Conservation (phyloP, 2,797 vertebrate species). For the Cryptoblepharus egeriae region DNA sequence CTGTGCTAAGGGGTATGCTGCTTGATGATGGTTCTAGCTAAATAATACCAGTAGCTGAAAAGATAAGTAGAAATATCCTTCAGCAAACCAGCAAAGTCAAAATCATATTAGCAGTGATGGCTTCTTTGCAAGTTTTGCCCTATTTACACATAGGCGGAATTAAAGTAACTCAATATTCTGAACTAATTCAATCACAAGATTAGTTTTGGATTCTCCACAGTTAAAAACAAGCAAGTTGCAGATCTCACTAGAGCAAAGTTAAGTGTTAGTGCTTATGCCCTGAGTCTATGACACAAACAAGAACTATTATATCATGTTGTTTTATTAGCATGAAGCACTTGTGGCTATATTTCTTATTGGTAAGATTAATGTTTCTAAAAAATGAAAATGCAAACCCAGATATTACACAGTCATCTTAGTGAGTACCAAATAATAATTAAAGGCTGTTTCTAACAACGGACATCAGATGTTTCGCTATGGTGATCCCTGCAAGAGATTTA, state of each 20-base stretch:
- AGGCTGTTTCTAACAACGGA: conserved; percentile 51
- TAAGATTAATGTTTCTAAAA: conserved; percentile 23
- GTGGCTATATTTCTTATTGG: conserved; percentile 57
- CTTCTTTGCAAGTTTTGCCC: conserved; percentile 50
- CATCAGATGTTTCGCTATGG: conserved; percentile 31
- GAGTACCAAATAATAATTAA: conserved; percentile 61
- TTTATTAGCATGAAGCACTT: conserved; percentile 50
- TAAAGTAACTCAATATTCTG: conserved; percentile 53
- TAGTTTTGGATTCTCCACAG: conserved; percentile 40
- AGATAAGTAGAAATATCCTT: conserved; percentile 44
- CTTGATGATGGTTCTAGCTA: conserved; percentile 32
- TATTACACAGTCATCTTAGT: conserved; percentile 52
- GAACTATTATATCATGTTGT: conserved; percentile 57
- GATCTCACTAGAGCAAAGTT: conserved; percentile 52
- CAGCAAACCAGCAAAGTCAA: conserved; percentile 57
- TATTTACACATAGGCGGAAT: conserved; percentile 26
- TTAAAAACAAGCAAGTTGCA: conserved; percentile 41
- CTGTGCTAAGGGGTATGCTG: background rate
- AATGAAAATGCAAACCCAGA: conserved; percentile 45
- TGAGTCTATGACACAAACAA: conserved; percentile 38
- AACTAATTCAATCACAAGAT: conserved; percentile 64
- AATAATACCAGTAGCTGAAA: conserved; percentile 37
- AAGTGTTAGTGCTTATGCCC: conserved; percentile 42
- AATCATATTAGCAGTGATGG: conserved; percentile 54
- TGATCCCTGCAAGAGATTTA: background rate